Base-by-base conservation (phyloP, 2,888 invertebrate species). In the Apeira syringaria region DNA sequence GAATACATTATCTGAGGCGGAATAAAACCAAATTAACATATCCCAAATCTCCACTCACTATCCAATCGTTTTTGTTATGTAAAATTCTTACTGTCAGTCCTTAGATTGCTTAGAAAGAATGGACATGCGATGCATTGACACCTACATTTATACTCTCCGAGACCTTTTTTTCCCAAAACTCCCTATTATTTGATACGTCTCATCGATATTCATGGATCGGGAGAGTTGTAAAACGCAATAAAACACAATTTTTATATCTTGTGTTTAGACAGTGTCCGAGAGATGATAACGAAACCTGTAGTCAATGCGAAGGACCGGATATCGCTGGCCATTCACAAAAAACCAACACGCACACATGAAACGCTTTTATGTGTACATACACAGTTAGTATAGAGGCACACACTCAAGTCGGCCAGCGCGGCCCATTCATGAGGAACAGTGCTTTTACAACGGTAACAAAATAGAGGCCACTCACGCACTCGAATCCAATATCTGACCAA, bases 241-340 rank as follows among this genome's bases (percentile, higher is more conserved):
- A 88, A 88, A 81, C 85, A 80, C 81, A 77, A 85, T 84, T 86
- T 88, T 87, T 88, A 88, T 86, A 84, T 84, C 76, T 78, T 69
- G 63, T 86, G 81, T 88, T 88, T 87, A 87, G 88, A 87, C 88
- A 80, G 84, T 75, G 79, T 72, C 68, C 74, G 83, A 79, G 80
- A 83, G 80, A 73, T 85, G 88, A 89, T 89, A 89, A 89, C 84
- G 68, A 82, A 88, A 88, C 87, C 83, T 83, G 88, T 80, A 80
- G 69, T 62, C 74, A 68, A 80, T 80, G 79, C 70, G 68, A 74
- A 76, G 73, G 85, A 85, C 89, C 89, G 89, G 89, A 89, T 87
- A 85, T 83, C 80, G 74, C 66, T 67, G 83, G 72, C 79, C 89
- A 89, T 89, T 89, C 89, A 89, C 86, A 87, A 89, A 88, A 87